phyloP scores from a whole-genome alignment of 2,888 invertebrate genomes.

The Drosophila heteroneura region DNA sequence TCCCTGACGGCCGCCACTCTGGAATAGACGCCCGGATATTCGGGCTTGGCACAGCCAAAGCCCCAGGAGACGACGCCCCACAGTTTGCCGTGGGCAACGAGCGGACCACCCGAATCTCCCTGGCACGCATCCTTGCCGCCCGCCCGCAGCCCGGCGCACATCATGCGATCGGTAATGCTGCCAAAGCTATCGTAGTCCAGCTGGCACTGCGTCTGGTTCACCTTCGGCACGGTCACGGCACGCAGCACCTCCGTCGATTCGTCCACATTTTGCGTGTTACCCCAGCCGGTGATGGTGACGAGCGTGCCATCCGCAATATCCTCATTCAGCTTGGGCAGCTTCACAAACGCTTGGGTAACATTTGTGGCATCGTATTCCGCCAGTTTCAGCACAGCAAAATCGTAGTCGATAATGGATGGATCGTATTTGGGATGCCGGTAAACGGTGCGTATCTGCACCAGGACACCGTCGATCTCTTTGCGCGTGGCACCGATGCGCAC shows the following conservation, averaged over 20 bases:
- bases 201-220: constrained; percentile 70
- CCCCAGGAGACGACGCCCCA: constrained; percentile 84
- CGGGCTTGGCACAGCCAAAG: constrained; percentile 79
- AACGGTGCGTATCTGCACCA: constrained; percentile 76
- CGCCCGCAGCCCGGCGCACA: constrained; percentile 78
- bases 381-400: constrained; percentile 85
- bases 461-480: constrained; percentile 81
- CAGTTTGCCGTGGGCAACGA: constrained; percentile 60
- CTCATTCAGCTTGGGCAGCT: constrained; percentile 67
- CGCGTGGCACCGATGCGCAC: constrained; percentile 85
- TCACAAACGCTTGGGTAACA: constrained; percentile 63
- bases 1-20: constrained; percentile 74
- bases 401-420: constrained; percentile 83
- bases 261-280: constrained; percentile 69
- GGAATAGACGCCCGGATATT: constrained; percentile 81
- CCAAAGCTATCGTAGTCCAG: constrained; percentile 67
- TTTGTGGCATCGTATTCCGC: constrained; percentile 46
- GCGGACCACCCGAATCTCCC: constrained; percentile 84
- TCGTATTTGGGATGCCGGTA: constrained; percentile 83
- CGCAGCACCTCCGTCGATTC: constrained; percentile 66
- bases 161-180: constrained; percentile 79
- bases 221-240: constrained; percentile 75
- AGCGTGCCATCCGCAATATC: constrained; percentile 71
- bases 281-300: constrained; percentile 83
- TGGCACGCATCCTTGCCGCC: constrained; percentile 83